Base-by-base conservation (phyloP, 2,888 invertebrate species). In the Patella ulyssiponensis region DNA sequence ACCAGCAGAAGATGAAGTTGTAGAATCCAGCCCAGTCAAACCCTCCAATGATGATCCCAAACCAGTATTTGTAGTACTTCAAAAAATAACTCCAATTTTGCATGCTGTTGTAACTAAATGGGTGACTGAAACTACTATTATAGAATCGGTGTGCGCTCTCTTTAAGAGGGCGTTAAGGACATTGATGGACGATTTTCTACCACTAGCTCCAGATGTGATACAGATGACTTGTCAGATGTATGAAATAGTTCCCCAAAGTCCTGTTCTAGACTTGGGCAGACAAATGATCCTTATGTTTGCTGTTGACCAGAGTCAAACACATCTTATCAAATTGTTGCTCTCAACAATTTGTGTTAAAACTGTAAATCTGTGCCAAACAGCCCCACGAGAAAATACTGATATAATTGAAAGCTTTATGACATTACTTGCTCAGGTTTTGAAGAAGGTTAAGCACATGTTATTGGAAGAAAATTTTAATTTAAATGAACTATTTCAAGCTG, bases 151-250 rank as follows among this genome's bases (percentile, higher is more conserved):
- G 82, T 95, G 96, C 91, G 93, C 93, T 79, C 93, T 96, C 74
- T 92, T 96, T 78, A 96, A 96, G 90, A 94, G 95, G 89, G 94
- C 95, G 3, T 93, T 96, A 17, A 93, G 94, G 0, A 95, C 95
- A 70, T 91, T 96, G 77, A 93, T 95, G 92, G 94, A 94, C 79
- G 95, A 95, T 80, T 94, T 95, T 86, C 92, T 94, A 80, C 94
- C 95, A 0, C 92, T 96, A 83, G 92, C 95, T 69, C 93, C 94
- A 64, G 95, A 95, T 85, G 93, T 96, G 51, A 93, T 95, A 5
- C 93, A 94, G 84, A 93, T 96, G 77, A 93, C 95, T 73, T 93
- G 94, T 51, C 93, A 94, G 78, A 94, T 95, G 71, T 95, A 96
- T 88, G 93, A 94, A 86, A 93, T 94, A 17, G 93, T 93, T 78